Base-by-base conservation (phyloP, 2,888 invertebrate genomes). In the Cryptocheilus praepositus region DNA sequence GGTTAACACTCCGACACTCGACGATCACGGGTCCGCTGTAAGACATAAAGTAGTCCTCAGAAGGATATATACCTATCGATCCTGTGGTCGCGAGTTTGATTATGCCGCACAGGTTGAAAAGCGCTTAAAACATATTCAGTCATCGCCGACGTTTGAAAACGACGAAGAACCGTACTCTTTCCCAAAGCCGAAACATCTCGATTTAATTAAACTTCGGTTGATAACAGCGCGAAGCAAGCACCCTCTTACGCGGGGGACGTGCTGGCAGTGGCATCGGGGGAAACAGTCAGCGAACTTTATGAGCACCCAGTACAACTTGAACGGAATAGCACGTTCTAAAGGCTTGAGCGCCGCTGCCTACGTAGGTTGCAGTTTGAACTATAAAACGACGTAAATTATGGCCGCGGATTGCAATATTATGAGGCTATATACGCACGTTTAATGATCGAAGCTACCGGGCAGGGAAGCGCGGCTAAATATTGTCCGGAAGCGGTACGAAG, bases 321-420 rank as follows among this genome's bases (percentile, higher is more conserved):
- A 83, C 83, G 83, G 80, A 85, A 83, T 82, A 80, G 83, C 81
- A 80, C 84, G 80, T 80, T 83, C 83, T 81, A 84, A 83, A 84
- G 83, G 85, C 82, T 82, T 77, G 85, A 84, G 82, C 79, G 77
- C 63, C 76, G 72, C 71, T 77, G 81, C 80, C 85, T 83, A 85
- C 85, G 82, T 85, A 83, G 84, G 83, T 87, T 86, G 86, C 88
- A 87, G 88, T 88, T 88, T 88, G 85, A 87, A 88, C 88, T 88
- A 88, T 88, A 88, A 88, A 88, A 88, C 88, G 88, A 87, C 86
- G 87, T 87, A 88, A 88, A 88, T 88, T 88, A 88, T 86, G 86
- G 86, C 86, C 85, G 80, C 85, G 88, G 87, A 88, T 88, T 86
- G 88, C 86, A 86, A 88, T 88, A 88, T 88, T 88, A 88, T 88